A percentile compares a stretch with the other conserved stretches of the same genome.
Conservation (phyloP, 64 coral and sea anemone genomes). For the Anthopleura sola region DNA sequence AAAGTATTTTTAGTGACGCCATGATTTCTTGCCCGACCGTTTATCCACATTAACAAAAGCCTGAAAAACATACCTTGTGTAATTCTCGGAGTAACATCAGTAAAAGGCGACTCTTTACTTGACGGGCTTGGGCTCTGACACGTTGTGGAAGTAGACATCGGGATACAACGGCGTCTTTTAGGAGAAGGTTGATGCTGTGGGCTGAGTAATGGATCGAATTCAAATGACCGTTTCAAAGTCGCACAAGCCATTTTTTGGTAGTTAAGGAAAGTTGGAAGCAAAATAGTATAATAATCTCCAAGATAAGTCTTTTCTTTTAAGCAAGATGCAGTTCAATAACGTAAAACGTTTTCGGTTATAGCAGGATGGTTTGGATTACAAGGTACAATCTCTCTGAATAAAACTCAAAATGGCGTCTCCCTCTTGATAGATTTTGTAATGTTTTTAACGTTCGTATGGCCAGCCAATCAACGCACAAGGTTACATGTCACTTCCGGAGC, state of each 20-base stretch:
- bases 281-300: not conserved
- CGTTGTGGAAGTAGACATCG: conserved; percentile 56
- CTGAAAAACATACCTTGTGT: conserved; percentile 70
- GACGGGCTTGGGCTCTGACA: conserved; percentile 42
- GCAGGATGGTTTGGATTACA: conserved; percentile 13
- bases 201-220: conserved; percentile 90
- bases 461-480: conserved; percentile 8
- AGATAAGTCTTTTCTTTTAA: not conserved
- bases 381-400: not conserved
- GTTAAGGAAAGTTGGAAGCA: not conserved
- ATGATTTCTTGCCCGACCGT: not conserved
- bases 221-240: conserved; percentile 94
- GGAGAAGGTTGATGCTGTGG: conserved; percentile 96
- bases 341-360: not conserved
- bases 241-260: conserved; percentile 86
- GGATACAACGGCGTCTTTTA: conserved; percentile 89
- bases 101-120: conserved; percentile 74
- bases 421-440: not conserved
- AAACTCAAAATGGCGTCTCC: conserved; percentile 20
- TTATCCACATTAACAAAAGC: not conserved
- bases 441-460: not conserved
- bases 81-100: conserved; percentile 84
- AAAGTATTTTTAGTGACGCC: not conserved
- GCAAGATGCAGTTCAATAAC: not conserved
- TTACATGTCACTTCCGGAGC: not conserved